phyloP scores from a whole-genome alignment of 2,797 vertebrate species.

The Phrynocephalus guinanensis region DNA sequence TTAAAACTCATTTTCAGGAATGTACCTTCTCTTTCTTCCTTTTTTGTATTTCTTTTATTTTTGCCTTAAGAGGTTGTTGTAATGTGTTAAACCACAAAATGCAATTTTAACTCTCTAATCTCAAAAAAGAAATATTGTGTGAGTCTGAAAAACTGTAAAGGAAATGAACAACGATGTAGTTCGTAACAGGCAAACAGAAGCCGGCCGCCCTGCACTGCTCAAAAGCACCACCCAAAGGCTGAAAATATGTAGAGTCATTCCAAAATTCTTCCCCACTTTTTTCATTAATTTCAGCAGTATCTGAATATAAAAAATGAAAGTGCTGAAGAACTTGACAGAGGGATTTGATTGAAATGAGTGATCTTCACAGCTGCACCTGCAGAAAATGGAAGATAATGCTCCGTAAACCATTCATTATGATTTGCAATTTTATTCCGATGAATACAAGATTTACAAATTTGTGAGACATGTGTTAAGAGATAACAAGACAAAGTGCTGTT shows the following conservation, averaged over 20 bases:
- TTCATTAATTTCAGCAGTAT: slow-evolving; percentile 75
- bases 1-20: slow-evolving; percentile 75
- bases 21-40: slow-evolving; percentile 68
- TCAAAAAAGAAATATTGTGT: slow-evolving; percentile 77
- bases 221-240: slow-evolving; percentile 85
- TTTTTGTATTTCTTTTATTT: slow-evolving; percentile 45
- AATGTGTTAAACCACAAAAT: slow-evolving; percentile 79
- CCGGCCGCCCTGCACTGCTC: slow-evolving; percentile 75
- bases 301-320: slow-evolving; percentile 88
- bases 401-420: slow-evolving; percentile 86
- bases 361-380: slow-evolving; percentile 84
- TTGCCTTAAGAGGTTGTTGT: slow-evolving; percentile 79
- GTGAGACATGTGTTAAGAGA: slow-evolving; percentile 80
- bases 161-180: slow-evolving; percentile 46
- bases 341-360: slow-evolving; percentile 87
- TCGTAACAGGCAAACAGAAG: slow-evolving; percentile 29
- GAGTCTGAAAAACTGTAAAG: slow-evolving; percentile 71
- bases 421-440: slow-evolving; percentile 81
- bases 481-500: slow-evolving; percentile 82
- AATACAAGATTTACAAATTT: slow-evolving; percentile 84
- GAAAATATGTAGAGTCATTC: slow-evolving; percentile 67
- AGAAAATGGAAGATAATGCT: slow-evolving; percentile 87
- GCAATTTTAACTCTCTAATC: slow-evolving; percentile 80
- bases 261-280: not conserved
- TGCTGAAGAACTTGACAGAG: slow-evolving; percentile 79